Evolutionary conservation across 2,888 invertebrate genomes (phyloP), one percentile per base, ranked within the genome.

Genomic region (Andrena bicolor): DNA sequence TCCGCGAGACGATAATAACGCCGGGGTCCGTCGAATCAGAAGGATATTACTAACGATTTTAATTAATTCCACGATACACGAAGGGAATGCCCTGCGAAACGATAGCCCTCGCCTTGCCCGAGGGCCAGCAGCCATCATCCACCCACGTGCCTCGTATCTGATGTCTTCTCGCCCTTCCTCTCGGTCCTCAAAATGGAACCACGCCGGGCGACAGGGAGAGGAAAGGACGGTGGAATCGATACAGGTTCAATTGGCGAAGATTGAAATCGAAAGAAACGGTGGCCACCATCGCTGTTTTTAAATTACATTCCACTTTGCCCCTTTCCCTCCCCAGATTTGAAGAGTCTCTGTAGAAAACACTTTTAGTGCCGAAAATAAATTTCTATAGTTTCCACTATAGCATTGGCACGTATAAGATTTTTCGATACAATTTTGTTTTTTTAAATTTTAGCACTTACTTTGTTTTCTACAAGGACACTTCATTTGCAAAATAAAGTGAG

Each of bases 41-140:
- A 66, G 75, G 71, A 80, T 85, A 88, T 85, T 78, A 76, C 73
- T 82, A 85, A 85, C 88, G 75, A 83, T 87, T 84, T 86, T 88
- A 88, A 88, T 88, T 88, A 88, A 88, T 88, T 87, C 83, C 61
- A 70, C 65, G 85, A 83, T 79, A 76, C 82, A 74, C 74, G 73
- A 56, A 41, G 81, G 72, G 70, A 77, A 78, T 80, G 77, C 83
- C 76, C 49, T 10, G 80, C 75, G 51, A 64, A 86, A 86, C 72
- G 85, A 77, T 83, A 68, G 71, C 76, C 80, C 61, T 56, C 60
- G 56, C 70, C 66, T 73, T 73, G 72, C 63, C 83, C 61, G n/a
- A 28, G 8, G 72, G 82, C 49, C 49, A 28, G 7, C 63, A 49
- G 58, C 64, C 60, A 51, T 66, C 73, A 65, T 63, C 68, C 49